These are phyloP conservation scores for Aegypius monachus DNA, from an alignment of 2,113 vertebrate species.

Conservation along the genomic window DNA sequence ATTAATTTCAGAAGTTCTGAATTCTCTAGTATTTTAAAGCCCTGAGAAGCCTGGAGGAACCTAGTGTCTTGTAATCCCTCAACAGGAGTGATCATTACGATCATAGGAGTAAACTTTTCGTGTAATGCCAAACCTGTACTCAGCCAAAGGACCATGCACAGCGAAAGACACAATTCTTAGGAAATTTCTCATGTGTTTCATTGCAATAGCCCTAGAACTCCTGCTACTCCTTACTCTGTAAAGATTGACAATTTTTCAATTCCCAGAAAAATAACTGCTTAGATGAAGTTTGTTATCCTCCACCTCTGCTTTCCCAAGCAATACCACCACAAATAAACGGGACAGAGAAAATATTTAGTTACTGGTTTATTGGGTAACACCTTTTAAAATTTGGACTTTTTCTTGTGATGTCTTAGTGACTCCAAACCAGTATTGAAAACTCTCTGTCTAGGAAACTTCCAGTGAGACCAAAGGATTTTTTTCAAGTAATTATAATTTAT, in stretches of 20 bases:
- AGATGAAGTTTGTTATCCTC: not conserved
- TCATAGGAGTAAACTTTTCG: slow-evolving; percentile 11
- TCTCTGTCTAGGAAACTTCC: not conserved
- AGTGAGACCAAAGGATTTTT: not conserved
- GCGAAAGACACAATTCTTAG: not conserved
- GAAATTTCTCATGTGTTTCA: not conserved
- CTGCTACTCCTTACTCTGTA: not conserved
- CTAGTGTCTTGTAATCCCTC: slow-evolving; percentile 7
- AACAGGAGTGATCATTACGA: not conserved
- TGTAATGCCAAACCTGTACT: slow-evolving; percentile 6
- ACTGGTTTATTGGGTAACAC: not conserved
- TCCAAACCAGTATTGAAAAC: not conserved
- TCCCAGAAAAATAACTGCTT: not conserved
- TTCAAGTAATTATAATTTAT: not conserved
- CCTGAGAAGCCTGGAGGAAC: not conserved
- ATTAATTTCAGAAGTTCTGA: slow-evolving; percentile 25
- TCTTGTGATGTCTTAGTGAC: not conserved
- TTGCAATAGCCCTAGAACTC: not conserved
- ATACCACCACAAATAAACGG: not conserved
- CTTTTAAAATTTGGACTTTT: not conserved
- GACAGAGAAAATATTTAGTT: not conserved
- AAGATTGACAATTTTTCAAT: not conserved
- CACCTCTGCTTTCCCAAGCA: not conserved
- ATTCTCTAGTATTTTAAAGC: slow-evolving; percentile 44
- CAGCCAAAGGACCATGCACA: not conserved